These are phyloP conservation scores for Amorpha juglandis DNA, from an alignment of 2,888 invertebrate species.

Conservation along the genomic window DNA sequence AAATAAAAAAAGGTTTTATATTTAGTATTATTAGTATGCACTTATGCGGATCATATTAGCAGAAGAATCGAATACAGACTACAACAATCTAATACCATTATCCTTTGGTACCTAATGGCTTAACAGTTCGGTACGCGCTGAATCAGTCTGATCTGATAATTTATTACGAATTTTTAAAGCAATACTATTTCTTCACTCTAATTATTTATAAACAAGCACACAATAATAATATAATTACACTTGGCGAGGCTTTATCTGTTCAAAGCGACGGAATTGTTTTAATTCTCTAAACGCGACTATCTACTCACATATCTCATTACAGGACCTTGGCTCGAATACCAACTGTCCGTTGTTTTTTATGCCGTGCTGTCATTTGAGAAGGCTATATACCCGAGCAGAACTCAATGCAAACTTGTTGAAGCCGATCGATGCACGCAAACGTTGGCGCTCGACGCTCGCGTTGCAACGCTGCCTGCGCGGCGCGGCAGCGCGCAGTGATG, in stretches of 20 bases:
- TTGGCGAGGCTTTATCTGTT: conserved; percentile 57
- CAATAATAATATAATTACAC: conserved; percentile 60
- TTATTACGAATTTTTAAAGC: not conserved
- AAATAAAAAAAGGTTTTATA: not conserved
- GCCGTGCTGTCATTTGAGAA: conserved; percentile 80
- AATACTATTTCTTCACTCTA: conserved; percentile 24
- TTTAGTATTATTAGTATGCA: not conserved
- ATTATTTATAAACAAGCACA: conserved; percentile 38
- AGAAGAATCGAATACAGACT: not conserved
- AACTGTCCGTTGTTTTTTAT: conserved; percentile 79
- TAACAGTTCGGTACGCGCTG: conserved; percentile 9
- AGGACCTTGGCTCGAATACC: conserved; percentile 82
- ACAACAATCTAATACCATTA: no score
- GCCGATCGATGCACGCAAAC: conserved; percentile 43
- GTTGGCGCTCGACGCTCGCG: conserved; percentile 46
- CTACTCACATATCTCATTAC: conserved; percentile 79
- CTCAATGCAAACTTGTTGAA: conserved; percentile 79
- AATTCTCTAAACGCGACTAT: conserved; percentile 69
- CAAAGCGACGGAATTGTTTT: conserved; percentile 65
- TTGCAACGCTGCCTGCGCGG: not conserved
- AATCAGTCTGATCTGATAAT: conserved; percentile 11
- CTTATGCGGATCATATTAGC: not conserved
- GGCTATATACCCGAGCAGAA: conserved; percentile 72
- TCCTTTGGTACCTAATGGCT: not conserved
- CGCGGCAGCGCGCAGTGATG: not conserved